These are phyloP conservation scores for Nudaria mundana DNA, from an alignment of 2,888 invertebrate species.

Conservation along the genomic window DNA sequence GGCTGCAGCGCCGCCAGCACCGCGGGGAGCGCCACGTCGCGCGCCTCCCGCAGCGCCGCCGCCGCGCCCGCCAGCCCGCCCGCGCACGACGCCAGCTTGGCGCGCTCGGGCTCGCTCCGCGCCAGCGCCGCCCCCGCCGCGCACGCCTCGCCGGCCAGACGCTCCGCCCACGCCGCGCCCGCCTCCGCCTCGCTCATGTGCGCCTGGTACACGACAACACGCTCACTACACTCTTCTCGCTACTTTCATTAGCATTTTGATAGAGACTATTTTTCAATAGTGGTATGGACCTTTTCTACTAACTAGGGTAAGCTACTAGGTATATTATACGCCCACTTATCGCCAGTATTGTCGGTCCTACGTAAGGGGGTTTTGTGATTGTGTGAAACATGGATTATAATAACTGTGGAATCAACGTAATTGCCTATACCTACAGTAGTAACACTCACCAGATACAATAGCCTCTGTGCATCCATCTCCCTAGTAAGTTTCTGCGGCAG, in stretches of 20 bases:
- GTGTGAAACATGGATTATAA: no score
- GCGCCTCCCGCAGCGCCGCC: slow-evolving; percentile 58
- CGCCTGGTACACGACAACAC: slow-evolving; percentile 71
- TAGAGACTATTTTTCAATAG: no score
- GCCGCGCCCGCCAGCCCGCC: slow-evolving; percentile 54
- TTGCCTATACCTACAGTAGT: no score
- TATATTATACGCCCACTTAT: no score
- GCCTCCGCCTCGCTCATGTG: slow-evolving; percentile 95
- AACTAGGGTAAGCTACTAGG: no score
- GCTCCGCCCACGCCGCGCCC: slow-evolving; percentile 94
- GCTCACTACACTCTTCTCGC: neutral
- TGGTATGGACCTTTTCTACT: no score
- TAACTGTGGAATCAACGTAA: no score
- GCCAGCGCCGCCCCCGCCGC: slow-evolving; percentile 85
- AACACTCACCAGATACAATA: slow-evolving; percentile 86
- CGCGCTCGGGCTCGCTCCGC: slow-evolving; percentile 62
- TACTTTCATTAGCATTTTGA: no score
- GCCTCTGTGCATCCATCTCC: slow-evolving; percentile 88
- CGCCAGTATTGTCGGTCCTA: no score
- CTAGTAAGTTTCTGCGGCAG: slow-evolving; percentile 80
- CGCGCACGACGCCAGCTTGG: slow-evolving; percentile 58
- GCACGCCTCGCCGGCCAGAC: slow-evolving; percentile 89
- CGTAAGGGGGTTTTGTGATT: no score
- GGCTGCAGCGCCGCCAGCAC: slow-evolving; percentile 50
- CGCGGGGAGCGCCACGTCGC: slow-evolving; percentile 45